Evolutionary conservation across 1,140 invertebrate species (phyloP).

Genomic region (Zaprionus kolodkinae): DNA sequence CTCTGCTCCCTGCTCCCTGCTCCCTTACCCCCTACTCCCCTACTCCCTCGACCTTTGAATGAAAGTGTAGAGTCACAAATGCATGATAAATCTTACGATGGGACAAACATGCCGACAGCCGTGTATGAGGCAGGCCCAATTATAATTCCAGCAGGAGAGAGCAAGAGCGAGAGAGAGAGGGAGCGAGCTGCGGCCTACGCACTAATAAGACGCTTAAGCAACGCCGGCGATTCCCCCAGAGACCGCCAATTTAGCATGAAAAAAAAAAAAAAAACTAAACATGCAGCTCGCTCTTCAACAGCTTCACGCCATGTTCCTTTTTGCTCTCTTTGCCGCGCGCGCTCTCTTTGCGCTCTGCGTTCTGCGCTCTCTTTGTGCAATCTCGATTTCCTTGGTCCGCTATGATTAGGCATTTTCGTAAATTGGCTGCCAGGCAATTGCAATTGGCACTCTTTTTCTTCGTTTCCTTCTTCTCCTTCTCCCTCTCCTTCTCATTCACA

Average conservation of each 20-base stretch:
- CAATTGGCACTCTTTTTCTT: slow-evolving; percentile 77
- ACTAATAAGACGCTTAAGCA: slow-evolving; percentile 30
- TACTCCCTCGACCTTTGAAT: slow-evolving; percentile 22
- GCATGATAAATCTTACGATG: slow-evolving; percentile 82
- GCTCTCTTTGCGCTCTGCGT: neutral
- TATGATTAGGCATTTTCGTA: slow-evolving; percentile 80
- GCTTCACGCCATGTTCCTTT: slow-evolving; percentile 50
- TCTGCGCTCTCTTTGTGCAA: slow-evolving; percentile 52
- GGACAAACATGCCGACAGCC: slow-evolving; percentile 82
- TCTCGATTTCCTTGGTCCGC: slow-evolving; percentile 80
- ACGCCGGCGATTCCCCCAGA: slow-evolving; percentile 46
- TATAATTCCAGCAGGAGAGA: slow-evolving; percentile 20
- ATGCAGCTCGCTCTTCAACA: slow-evolving; percentile 60
- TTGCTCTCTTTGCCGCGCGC: neutral
- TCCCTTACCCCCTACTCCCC: neutral
- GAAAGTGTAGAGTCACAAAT: slow-evolving; percentile 80
- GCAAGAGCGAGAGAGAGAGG: neutral
- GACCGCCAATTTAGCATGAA: slow-evolving; percentile 64
- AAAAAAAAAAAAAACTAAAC: slow-evolving; percentile 28
- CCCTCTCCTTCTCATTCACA: too few relatives aligned
- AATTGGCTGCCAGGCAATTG: slow-evolving; percentile 82
- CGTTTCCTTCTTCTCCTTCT: slow-evolving; percentile 40
- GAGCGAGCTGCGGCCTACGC: slow-evolving; percentile 58
- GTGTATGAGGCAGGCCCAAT: slow-evolving; percentile 54
- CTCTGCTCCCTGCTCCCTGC: neutral